phyloP scores from a whole-genome alignment of 2,797 vertebrate species.

The Todus mexicanus region DNA sequence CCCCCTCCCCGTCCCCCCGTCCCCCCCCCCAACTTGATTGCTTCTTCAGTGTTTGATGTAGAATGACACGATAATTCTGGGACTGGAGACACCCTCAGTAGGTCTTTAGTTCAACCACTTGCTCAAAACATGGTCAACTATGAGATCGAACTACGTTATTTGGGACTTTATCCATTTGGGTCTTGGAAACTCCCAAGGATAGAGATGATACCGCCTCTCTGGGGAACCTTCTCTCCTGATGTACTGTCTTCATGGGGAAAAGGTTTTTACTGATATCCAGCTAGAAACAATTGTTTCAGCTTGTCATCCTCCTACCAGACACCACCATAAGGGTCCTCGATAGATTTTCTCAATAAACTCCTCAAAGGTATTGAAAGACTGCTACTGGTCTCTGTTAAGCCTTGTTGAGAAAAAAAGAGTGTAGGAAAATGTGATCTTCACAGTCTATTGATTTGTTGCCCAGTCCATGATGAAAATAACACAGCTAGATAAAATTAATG shows the following conservation, averaged over 20 bases:
- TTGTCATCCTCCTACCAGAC: neutral
- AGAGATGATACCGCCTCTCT: neutral
- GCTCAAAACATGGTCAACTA: neutral
- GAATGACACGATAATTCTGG: neutral
- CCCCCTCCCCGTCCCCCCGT: no score
- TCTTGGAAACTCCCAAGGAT: neutral
- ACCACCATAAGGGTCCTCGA: neutral
- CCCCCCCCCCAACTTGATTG: neutral
- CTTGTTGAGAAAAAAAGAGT: neutral
- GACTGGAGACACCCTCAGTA: neutral
- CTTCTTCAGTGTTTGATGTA: neutral
- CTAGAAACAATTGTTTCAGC: neutral
- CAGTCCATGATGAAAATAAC: neutral
- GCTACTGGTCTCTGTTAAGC: neutral
- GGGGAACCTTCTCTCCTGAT: neutral
- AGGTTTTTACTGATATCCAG: neutral
- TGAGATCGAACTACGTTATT: neutral
- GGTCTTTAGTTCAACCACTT: neutral
- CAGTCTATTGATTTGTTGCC: neutral
- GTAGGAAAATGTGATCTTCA: neutral
- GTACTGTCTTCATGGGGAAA: neutral
- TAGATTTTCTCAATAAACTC: neutral
- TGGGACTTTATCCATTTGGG: neutral
- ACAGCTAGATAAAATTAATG: neutral
- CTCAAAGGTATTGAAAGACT: neutral